Evolutionary conservation across 2,113 vertebrate genomes (phyloP).

Genomic region (Colinus virginianus): DNA sequence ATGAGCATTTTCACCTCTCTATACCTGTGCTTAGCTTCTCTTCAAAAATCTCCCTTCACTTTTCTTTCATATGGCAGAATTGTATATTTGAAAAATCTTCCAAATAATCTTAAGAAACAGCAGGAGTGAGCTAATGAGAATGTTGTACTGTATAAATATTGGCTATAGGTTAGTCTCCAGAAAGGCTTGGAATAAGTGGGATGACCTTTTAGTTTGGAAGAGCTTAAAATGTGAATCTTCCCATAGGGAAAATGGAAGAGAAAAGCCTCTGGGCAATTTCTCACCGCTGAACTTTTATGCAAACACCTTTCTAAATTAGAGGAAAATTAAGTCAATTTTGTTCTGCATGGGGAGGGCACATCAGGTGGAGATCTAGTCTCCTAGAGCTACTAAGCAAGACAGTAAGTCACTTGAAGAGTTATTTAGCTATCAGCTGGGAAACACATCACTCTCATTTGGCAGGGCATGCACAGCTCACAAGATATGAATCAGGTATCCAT

Average conservation of each 20-base stretch:
- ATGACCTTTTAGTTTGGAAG: slow-evolving; percentile 21
- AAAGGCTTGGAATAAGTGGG: not conserved
- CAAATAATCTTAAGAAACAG: not conserved
- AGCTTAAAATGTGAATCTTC: not conserved
- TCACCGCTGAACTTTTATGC: not conserved
- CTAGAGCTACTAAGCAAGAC: not conserved
- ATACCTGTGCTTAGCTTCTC: not conserved
- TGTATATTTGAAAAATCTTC: not conserved
- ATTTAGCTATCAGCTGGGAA: slow-evolving; percentile 22
- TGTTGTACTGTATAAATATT: slow-evolving; percentile 16
- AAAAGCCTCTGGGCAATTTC: slow-evolving; percentile 15
- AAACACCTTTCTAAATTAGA: not conserved
- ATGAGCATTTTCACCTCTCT: not conserved
- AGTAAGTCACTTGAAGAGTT: slow-evolving; percentile 15
- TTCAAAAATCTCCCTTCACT: not conserved
- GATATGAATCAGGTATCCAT: slow-evolving; percentile 1
- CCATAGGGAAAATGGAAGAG: not conserved
- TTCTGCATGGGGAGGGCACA: not conserved
- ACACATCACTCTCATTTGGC: not conserved
- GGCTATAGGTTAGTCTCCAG: not conserved
- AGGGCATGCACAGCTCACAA: not conserved
- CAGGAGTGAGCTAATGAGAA: not conserved
- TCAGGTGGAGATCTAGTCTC: not conserved
- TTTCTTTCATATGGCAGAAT: not conserved
- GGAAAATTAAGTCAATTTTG: slow-evolving; percentile 4